A percentile compares a stretch with the other conserved stretches of the same genome.
These are phyloP conservation scores for Xiphorhynchus elegans DNA, from an alignment of 2,113 vertebrate species.

Conservation along the genomic window DNA sequence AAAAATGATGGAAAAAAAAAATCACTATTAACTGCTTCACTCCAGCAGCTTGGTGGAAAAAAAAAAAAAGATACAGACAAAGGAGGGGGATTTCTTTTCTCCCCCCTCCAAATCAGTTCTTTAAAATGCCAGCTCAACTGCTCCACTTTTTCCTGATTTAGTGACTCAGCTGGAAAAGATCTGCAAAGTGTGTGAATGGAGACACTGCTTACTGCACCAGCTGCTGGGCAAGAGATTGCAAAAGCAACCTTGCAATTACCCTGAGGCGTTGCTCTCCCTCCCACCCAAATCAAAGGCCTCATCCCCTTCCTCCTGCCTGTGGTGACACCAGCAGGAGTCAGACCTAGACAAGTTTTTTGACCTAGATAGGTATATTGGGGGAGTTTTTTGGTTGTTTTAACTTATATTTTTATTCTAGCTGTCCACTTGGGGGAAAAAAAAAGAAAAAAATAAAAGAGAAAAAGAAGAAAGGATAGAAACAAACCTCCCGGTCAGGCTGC, in stretches of 20 bases:
- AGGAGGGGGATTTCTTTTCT: not conserved
- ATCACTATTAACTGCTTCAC: conserved; percentile 34
- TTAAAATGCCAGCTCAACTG: conserved; percentile 33
- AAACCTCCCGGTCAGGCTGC: not conserved
- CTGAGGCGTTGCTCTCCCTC: not conserved
- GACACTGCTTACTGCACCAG: not conserved
- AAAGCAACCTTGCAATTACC: not conserved
- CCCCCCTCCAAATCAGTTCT: not conserved
- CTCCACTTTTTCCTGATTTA: not conserved
- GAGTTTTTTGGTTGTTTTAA: not conserved
- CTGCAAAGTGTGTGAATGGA: not conserved
- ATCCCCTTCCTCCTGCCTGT: not conserved
- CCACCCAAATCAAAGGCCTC: not conserved
- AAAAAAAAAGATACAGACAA: not conserved
- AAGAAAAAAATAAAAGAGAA: not conserved
- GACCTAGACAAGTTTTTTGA: not conserved
- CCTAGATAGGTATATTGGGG: not conserved
- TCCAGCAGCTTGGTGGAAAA: not conserved
- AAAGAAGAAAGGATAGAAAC: not conserved
- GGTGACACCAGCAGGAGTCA: not conserved
- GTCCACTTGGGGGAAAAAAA: not conserved
- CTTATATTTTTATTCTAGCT: not conserved
- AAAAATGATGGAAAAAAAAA: conserved; percentile 50
- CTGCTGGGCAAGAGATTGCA: not conserved
- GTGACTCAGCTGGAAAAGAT: conserved; percentile 61